A percentile compares a stretch with the other conserved stretches of the same genome.
These are phyloP conservation scores for Climacteris rufus DNA, from an alignment of 2,113 vertebrate species.

Conservation along the genomic window DNA sequence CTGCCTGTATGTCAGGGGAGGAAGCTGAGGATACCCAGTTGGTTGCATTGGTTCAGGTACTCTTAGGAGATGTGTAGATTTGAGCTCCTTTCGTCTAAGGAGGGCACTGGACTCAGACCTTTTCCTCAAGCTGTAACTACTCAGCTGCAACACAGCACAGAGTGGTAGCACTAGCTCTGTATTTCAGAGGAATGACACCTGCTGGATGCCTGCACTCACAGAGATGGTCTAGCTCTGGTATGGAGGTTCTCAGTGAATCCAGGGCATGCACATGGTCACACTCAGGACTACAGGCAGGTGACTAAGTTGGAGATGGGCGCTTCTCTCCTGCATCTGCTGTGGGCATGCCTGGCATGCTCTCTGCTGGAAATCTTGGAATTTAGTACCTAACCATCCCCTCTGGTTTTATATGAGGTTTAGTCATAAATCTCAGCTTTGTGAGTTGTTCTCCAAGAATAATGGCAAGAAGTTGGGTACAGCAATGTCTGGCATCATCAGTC, in stretches of 20 bases:
- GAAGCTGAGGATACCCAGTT: neutral
- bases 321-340: neutral
- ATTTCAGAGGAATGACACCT: neutral
- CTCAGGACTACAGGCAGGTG: neutral
- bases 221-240: neutral
- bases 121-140: neutral
- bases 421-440: neutral
- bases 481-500: neutral
- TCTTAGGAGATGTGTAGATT: neutral
- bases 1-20: neutral
- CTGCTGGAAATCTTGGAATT: neutral
- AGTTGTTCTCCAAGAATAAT: rapidly evolving
- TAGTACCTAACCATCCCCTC: neutral
- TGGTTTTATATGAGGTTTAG: neutral
- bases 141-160: neutral
- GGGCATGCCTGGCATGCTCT: neutral
- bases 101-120: neutral
- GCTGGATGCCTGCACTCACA: neutral
- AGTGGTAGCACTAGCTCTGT: neutral
- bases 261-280: rapidly evolving
- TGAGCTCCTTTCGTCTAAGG: neutral
- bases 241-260: neutral
- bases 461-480: neutral
- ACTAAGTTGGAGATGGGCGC: neutral
- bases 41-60: neutral